Base-by-base conservation (phyloP, 2,888 invertebrate species). In the Eristalis arbustorum region DNA sequence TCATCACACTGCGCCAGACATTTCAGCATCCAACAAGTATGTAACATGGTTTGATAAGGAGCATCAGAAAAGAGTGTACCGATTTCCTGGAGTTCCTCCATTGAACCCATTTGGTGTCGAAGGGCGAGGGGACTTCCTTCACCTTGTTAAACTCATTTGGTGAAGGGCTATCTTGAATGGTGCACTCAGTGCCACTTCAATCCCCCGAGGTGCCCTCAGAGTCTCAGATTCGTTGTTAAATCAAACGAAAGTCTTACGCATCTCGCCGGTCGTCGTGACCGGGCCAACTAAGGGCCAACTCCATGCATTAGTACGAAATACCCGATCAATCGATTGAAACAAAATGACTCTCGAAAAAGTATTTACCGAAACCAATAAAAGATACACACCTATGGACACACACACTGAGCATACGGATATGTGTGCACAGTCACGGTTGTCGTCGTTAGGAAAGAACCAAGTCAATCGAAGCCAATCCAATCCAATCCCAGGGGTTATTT, bases 401-500 rank as follows among this genome's bases (percentile, higher is more conserved):
- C 6, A 42, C 6, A 49, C 18, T 3, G 31, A 5, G 10, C 6
- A 8, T 31, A 1, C 10, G 31, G 25, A 25, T 1, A 25, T 31
- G 31, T 31, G 31, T 10, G 31, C 31, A 31, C 31, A 31, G 31
- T 49, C 49, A 49, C 49, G 18, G 49, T 18, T n/a, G 49, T 18
- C 49, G 18, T 18, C n/a, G 49, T 49, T 49, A 4, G 18, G n/a
- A 18, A 49, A 49, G 49, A 49, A 49, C 18, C 49, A 18, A 49
- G 49, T 49, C 49, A 49, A 49, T 49, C 49, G 49, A 49, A 18
- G 25, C 61, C 67, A 56, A 31, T 42, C 40, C 59, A 81, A 73
- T 37, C 73, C 77, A 69, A 77, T 85, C 77, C 82, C 82, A 42
- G 31, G 73, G 77, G 77, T 74, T 85, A 82, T 85, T 82, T 85